A percentile compares a stretch with the other conserved stretches of the same genome.
These are phyloP conservation scores for Zaprionus lachaisei DNA, from an alignment of 1,140 invertebrate genomes.

Conservation along the genomic window DNA sequence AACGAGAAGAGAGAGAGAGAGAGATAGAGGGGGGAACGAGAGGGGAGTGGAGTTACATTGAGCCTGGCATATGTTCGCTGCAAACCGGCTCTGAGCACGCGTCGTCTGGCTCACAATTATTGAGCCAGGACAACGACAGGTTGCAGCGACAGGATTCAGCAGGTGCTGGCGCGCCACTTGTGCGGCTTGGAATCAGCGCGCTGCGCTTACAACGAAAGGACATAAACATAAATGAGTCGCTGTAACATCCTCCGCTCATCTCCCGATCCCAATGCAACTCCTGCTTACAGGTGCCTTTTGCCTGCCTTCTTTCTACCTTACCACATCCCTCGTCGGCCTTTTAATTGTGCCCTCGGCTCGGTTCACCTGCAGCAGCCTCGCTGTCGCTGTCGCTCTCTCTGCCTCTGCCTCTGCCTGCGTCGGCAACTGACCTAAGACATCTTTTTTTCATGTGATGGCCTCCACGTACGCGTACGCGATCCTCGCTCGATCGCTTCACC, in stretches of 20 bases:
- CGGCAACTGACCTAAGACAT: conserved; percentile 79
- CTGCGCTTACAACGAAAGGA: conserved; percentile 78
- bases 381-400: neutral
- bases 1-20: neutral
- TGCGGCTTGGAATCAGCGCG: conserved; percentile 72
- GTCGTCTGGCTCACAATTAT: conserved; percentile 79
- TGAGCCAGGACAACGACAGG: conserved; percentile 70
- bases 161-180: conserved; percentile 66
- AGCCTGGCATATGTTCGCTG: conserved; percentile 73
- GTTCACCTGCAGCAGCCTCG: conserved; percentile 70
- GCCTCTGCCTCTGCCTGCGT: neutral
- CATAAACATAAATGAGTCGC: conserved; percentile 82
- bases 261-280: conserved; percentile 15
- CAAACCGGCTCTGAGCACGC: conserved; percentile 80
- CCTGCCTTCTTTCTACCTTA: conserved; percentile 12
- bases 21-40: neutral
- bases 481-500: conserved; percentile 62
- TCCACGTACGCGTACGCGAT: conserved; percentile 32
- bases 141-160: conserved; percentile 71
- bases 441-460: conserved; percentile 74
- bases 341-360: conserved; percentile 72
- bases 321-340: conserved; percentile 59
- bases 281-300: conserved; percentile 51
- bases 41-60: neutral
- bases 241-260: conserved; percentile 59